Evolutionary conservation across 64 coral and sea anemone species (phyloP).

Genomic region (Pachyseris speciosa): DNA sequence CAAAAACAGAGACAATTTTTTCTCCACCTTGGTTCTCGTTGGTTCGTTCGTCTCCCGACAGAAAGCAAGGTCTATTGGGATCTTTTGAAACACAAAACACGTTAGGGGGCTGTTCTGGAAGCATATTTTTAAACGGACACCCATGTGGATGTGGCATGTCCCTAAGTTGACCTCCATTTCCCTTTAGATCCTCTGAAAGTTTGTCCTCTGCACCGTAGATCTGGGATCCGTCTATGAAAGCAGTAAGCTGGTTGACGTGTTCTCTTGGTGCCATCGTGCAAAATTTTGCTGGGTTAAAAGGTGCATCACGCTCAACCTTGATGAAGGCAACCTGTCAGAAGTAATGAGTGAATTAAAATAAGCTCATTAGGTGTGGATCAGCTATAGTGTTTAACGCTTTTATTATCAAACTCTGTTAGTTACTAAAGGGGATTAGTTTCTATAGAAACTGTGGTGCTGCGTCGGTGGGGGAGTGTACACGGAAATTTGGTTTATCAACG

Average conservation of each 20-base stretch:
- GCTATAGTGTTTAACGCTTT: too few relatives aligned
- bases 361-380: too few relatives aligned
- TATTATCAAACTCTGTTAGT: too few relatives aligned
- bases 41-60: constrained; percentile 28
- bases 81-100: constrained; percentile 22
- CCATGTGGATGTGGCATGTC: not conserved
- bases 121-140: not conserved
- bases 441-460: too few relatives aligned
- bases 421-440: too few relatives aligned
- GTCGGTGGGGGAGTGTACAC: too few relatives aligned
- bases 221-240: constrained; percentile 56
- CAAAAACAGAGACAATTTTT: not conserved
- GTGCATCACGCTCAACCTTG: constrained; percentile 46
- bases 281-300: not conserved
- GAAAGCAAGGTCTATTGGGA: constrained; percentile 27
- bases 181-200: not conserved
- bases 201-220: not conserved
- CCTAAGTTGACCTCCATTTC: not conserved
- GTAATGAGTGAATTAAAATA: too few relatives aligned
- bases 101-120: not conserved
- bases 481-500: too few relatives aligned
- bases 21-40: constrained; percentile 67
- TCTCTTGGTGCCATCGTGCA: not conserved
- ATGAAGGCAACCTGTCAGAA: constrained; percentile 22
- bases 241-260: constrained; percentile 16